Evolutionary conservation across 2,113 vertebrate species (phyloP).

Genomic region (Hucho hucho): DNA sequence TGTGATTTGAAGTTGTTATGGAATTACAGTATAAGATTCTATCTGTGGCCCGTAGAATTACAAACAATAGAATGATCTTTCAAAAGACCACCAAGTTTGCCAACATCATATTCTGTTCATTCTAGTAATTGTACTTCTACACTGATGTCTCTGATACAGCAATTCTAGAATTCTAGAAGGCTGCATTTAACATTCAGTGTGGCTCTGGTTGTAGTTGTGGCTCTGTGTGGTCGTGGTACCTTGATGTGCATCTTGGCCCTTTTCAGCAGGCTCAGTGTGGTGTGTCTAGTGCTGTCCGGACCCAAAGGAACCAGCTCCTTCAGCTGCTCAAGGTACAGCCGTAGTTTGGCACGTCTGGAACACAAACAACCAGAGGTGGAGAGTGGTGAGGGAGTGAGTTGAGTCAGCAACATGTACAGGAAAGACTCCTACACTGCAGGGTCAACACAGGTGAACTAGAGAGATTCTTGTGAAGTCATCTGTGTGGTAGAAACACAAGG

Average conservation of each 20-base stretch:
- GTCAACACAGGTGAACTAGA: not conserved
- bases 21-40: too few relatives aligned
- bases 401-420: not conserved
- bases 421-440: too few relatives aligned
- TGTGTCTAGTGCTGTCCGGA: slow-evolving; percentile 95
- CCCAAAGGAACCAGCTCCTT: slow-evolving; percentile 97
- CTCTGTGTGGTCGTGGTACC: slow-evolving; percentile 73
- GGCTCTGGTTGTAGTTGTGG: not conserved
- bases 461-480: not conserved
- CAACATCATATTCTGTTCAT: too few relatives aligned
- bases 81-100: too few relatives aligned
- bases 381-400: slow-evolving; percentile 29
- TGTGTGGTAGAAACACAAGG: not conserved
- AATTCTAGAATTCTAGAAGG: too few relatives aligned
- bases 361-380: slow-evolving; percentile 38
- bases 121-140: too few relatives aligned
- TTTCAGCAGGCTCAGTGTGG: slow-evolving; percentile 96
- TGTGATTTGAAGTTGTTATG: too few relatives aligned
- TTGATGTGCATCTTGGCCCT: slow-evolving; percentile 98
- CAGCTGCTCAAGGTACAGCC: slow-evolving; percentile 96
- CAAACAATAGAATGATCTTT: too few relatives aligned
- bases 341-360: slow-evolving; percentile 94
- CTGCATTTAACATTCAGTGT: too few relatives aligned
- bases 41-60: too few relatives aligned
- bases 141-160: too few relatives aligned